Evolutionary conservation across 2,888 invertebrate species (phyloP).

Genomic region (Octonoba sinensis): DNA sequence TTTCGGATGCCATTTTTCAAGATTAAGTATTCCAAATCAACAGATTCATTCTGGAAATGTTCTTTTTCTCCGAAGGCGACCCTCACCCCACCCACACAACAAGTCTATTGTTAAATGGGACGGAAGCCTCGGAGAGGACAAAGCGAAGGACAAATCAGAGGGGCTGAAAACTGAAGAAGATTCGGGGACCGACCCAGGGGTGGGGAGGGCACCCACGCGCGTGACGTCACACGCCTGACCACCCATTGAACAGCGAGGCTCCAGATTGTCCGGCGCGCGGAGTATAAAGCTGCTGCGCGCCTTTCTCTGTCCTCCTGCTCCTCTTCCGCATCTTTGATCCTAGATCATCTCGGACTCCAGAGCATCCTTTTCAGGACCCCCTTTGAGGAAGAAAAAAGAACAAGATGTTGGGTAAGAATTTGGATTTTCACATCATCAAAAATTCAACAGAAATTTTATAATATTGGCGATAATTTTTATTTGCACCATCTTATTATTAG

Average conservation of each 20-base stretch:
- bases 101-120: neutral
- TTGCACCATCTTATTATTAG: no score
- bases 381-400: neutral
- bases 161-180: neutral
- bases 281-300: conserved; percentile 40
- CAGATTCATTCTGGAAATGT: neutral
- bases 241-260: conserved; percentile 47
- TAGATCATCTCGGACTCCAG: neutral
- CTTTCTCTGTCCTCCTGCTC: neutral
- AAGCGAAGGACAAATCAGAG: neutral
- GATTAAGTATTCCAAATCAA: neutral
- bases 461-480: no score
- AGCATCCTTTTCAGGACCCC: neutral
- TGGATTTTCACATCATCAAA: neutral
- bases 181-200: conserved; percentile 1
- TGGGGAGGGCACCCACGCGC: conserved; percentile 41
- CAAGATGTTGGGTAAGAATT: neutral
- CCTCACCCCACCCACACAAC: conserved; percentile 3
- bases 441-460: no score
- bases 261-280: conserved; percentile 59
- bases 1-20: no score
- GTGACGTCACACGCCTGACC: conserved; percentile 57
- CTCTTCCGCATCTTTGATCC: conserved; percentile 8
- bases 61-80: neutral
- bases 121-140: conserved; percentile 13